A percentile compares a stretch with the other conserved stretches of the same genome.
These are phyloP conservation scores for Tympanuchus pallidicinctus DNA, from an alignment of 2,113 vertebrate species.

Conservation along the genomic window DNA sequence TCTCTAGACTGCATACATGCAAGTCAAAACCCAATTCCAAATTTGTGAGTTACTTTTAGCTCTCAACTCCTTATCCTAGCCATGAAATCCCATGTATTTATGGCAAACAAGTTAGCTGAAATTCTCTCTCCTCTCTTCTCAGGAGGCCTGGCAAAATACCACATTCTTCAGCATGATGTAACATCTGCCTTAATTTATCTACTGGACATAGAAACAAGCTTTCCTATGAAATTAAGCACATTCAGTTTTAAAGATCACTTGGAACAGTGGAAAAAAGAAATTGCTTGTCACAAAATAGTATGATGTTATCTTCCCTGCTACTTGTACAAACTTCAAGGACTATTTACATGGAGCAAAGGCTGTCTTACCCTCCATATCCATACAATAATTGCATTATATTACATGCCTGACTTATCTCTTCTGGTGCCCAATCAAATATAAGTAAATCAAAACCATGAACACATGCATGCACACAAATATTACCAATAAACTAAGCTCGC, in stretches of 20 bases:
- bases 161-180: not conserved
- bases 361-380: not conserved
- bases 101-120: not conserved
- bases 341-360: not conserved
- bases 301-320: not conserved
- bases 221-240: not conserved
- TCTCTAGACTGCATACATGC: not conserved
- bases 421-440: not conserved
- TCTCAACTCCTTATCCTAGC: not conserved
- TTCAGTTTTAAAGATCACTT: not conserved
- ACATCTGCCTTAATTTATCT: not conserved
- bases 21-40: not conserved
- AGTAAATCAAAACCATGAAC: not conserved
- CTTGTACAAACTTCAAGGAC: not conserved
- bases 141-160: not conserved
- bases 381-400: too few relatives aligned
- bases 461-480: not conserved
- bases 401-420: not conserved
- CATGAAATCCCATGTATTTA: not conserved
- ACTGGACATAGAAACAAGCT: not conserved
- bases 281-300: not conserved
- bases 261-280: not conserved
- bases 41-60: not conserved
- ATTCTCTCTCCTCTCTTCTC: not conserved
- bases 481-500: constrained; percentile 95